phyloP scores from a whole-genome alignment of 2,113 vertebrate species.

The Donacobius atricapilla region DNA sequence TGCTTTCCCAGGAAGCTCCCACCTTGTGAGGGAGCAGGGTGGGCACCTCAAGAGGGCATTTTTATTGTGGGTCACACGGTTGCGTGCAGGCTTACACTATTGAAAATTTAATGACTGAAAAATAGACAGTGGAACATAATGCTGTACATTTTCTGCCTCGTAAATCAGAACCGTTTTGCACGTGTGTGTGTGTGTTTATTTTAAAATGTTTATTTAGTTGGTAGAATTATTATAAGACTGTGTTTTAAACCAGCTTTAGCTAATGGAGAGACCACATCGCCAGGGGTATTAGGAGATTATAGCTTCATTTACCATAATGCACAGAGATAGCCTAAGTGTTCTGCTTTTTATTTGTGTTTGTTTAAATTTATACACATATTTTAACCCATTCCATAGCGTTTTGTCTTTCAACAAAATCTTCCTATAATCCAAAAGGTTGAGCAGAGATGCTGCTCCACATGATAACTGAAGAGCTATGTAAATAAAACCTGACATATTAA shows the following conservation, averaged over 20 bases:
- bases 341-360: slow-evolving; percentile 43
- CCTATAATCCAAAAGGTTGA: neutral
- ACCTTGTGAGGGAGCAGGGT: neutral
- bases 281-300: slow-evolving; percentile 57
- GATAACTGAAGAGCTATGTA: slow-evolving; percentile 31
- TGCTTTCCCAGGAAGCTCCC: neutral
- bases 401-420: slow-evolving; percentile 40
- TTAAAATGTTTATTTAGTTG: slow-evolving; percentile 51
- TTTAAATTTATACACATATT: slow-evolving; percentile 37
- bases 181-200: neutral
- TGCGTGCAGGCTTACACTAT: neutral
- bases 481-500: slow-evolving; percentile 52
- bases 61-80: neutral
- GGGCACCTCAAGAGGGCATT: neutral
- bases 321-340: slow-evolving; percentile 29
- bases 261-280: slow-evolving; percentile 46
- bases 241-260: slow-evolving; percentile 45
- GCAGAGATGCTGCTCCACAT: slow-evolving; percentile 4
- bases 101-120: slow-evolving; percentile 38
- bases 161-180: neutral
- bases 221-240: slow-evolving; percentile 45
- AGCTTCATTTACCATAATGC: slow-evolving; percentile 47
- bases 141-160: slow-evolving; percentile 3
- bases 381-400: slow-evolving; percentile 27
- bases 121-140: slow-evolving; percentile 4